A percentile compares a stretch with the other conserved stretches of the same genome.
Evolutionary conservation across 2,888 invertebrate genomes (phyloP).

Genomic region (Scaptomyza reducta): DNA sequence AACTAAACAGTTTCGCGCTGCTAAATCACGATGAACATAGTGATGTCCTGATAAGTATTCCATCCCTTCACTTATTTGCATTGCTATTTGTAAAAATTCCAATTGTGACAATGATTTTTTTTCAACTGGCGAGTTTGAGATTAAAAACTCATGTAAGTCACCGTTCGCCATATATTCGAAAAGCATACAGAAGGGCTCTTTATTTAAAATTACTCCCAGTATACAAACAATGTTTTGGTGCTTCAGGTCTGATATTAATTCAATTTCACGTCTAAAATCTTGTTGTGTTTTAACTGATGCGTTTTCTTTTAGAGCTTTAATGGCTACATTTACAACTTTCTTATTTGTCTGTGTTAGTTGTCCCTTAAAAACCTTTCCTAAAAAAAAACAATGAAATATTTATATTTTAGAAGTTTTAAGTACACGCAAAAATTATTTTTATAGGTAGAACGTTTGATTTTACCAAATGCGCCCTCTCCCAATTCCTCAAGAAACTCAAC

Average conservation of each 20-base stretch:
- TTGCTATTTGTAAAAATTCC: slow-evolving; percentile 95
- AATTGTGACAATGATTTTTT: slow-evolving; percentile 91
- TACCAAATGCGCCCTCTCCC: slow-evolving; percentile 97
- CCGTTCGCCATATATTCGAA: slow-evolving; percentile 99
- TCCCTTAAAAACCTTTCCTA: slow-evolving; percentile 95
- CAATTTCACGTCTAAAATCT: slow-evolving; percentile 97
- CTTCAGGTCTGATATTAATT: slow-evolving; percentile 95
- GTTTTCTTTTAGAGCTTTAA: slow-evolving; percentile 97
- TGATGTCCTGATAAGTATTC: slow-evolving; percentile 95
- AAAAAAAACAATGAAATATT: not conserved
- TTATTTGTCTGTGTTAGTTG: slow-evolving; percentile 89
- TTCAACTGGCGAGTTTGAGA: slow-evolving; percentile 94
- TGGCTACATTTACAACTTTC: slow-evolving; percentile 92
- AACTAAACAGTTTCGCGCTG: slow-evolving; percentile 97
- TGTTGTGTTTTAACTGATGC: slow-evolving; percentile 95
- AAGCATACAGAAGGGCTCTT: slow-evolving; percentile 96
- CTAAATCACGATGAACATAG: slow-evolving; percentile 98
- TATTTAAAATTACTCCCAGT: slow-evolving; percentile 94
- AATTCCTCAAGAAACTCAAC: slow-evolving; percentile 95
- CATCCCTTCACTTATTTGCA: slow-evolving; percentile 94
- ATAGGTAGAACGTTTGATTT: not conserved
- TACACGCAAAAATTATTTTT: not conserved
- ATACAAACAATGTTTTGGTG: slow-evolving; percentile 98
- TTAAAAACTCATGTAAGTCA: slow-evolving; percentile 97
- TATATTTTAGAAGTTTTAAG: not conserved